Percentiles rank a stretch among this genome's conserved stretches.
Evolutionary conservation across 2,113 vertebrate species (phyloP).

Genomic region (Microtus oregoni): DNA sequence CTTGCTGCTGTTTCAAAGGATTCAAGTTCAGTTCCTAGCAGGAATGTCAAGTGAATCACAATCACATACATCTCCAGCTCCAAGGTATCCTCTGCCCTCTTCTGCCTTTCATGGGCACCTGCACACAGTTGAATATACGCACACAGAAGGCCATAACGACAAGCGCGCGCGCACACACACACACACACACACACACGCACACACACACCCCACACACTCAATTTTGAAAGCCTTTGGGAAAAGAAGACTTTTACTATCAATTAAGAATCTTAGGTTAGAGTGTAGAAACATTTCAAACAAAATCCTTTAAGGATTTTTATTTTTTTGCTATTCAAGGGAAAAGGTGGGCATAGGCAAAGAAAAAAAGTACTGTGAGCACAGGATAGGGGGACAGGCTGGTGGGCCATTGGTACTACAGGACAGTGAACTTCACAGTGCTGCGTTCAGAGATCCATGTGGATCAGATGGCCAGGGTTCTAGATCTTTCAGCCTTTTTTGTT

Average conservation of each 20-base stretch:
- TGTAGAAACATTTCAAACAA: constrained; percentile 19
- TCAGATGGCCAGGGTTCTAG: not conserved
- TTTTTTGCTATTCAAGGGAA: not conserved
- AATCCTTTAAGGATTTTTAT: not conserved
- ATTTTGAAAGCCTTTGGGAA: not conserved
- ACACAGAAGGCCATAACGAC: not conserved
- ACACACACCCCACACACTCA: not conserved
- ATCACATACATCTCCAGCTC: not conserved
- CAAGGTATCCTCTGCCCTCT: not conserved
- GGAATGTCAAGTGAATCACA: not conserved
- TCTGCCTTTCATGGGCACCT: too few species aligned
- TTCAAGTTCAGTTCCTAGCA: not conserved
- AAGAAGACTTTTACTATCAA: not conserved
- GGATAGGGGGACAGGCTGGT: not conserved
- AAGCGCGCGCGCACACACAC: not conserved
- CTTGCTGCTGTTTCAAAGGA: not conserved
- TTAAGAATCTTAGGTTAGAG: not conserved
- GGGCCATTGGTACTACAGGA: not conserved
- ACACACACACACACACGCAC: not conserved
- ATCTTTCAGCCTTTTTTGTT: not conserved
- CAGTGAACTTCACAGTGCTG: not conserved
- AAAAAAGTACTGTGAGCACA: not conserved
- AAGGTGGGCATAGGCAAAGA: not conserved
- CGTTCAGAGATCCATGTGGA: too few species aligned
- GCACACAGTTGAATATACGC: not conserved